Evolutionary conservation across 2,113 vertebrate species (phyloP), one percentile per base, ranked within the genome.

Genomic region (Dicerorhinus sumatrensis): DNA sequence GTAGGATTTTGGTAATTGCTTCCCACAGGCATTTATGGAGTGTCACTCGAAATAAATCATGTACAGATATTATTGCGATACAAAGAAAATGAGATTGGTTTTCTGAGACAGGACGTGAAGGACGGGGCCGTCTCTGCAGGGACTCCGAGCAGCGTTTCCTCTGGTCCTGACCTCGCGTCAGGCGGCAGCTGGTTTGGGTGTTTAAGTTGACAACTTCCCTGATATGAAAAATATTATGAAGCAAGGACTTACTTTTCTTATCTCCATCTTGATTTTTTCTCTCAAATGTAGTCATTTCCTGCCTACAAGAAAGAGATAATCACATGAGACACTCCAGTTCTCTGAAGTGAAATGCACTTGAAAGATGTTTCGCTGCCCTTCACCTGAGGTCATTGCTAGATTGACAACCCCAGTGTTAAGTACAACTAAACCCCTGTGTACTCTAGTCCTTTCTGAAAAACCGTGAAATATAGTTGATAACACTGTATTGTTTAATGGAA

Each of bases 201-300:
- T 48, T 73, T 70, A 81, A 33, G 67, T 17, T 81, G 65, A 60
- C 1, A 31, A 16, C 42, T 79, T 86, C 5, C 27, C 62, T 23
- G 36, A 1, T 5, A 25, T 63, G 42, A 36, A 54, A 82, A 81
- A 39, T 46, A 48, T 36, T 39, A 51, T 21, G 13, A 73, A 67
- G 56, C 36, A 62, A n/a, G 29, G 25, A 96, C 96, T 96, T 94
- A 96, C 96, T 94, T 76, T 93, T 83, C 85, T 94, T 84, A 88
- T 51, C 69, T 80, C 83, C 84, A 62, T 67, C n/a, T 96, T 23
- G 96, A 93, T 23, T 73, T 91, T 84, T 63, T 83, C 70, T 72
- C 80, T 97, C 85, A 58, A 8, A 13, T 75, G 65, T 18, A 63
- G 85, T 36, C 51, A 51, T 67, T 88, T 98, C 85, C 75, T 83